phyloP scores from a whole-genome alignment of 2,113 vertebrate genomes.

The Muntiacus reevesi region DNA sequence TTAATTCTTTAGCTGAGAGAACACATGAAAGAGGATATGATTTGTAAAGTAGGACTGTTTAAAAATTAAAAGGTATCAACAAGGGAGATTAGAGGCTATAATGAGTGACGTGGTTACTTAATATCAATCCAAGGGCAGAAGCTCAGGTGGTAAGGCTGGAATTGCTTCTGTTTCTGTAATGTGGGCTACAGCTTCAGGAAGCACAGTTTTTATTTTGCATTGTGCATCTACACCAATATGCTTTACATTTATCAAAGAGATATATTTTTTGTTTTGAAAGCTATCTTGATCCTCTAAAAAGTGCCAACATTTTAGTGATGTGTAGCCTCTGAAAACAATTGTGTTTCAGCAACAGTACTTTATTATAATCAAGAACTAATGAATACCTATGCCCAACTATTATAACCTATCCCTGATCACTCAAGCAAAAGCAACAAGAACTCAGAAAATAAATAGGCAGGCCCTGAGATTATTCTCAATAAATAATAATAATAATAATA shows the following conservation, averaged over 20 bases:
- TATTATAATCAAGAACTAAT: not conserved
- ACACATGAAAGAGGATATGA: slow-evolving; percentile 78
- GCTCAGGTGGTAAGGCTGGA: slow-evolving; percentile 43
- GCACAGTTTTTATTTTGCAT: not conserved
- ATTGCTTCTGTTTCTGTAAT: not conserved
- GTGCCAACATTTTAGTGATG: not conserved
- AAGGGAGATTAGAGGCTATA: slow-evolving; percentile 79
- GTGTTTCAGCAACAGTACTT: not conserved
- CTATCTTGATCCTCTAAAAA: not conserved
- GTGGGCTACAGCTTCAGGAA: not conserved
- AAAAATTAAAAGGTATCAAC: slow-evolving; percentile 82
- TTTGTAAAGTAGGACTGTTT: slow-evolving; percentile 78
- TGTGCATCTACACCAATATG: not conserved
- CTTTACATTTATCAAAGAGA: not conserved
- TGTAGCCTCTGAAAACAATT: not conserved
- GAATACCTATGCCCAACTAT: not conserved
- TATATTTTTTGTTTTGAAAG: not conserved
- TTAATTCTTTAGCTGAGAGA: slow-evolving; percentile 81
- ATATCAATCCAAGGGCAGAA: slow-evolving; percentile 68
- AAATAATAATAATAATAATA: not conserved
- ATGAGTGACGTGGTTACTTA: slow-evolving; percentile 75
- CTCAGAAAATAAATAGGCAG: not conserved
- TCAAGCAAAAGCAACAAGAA: not conserved
- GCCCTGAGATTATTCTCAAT: not conserved
- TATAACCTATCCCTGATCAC: not conserved